phyloP scores from a whole-genome alignment of 2,797 vertebrate species.

The Acrocephalus scirpaceus region DNA sequence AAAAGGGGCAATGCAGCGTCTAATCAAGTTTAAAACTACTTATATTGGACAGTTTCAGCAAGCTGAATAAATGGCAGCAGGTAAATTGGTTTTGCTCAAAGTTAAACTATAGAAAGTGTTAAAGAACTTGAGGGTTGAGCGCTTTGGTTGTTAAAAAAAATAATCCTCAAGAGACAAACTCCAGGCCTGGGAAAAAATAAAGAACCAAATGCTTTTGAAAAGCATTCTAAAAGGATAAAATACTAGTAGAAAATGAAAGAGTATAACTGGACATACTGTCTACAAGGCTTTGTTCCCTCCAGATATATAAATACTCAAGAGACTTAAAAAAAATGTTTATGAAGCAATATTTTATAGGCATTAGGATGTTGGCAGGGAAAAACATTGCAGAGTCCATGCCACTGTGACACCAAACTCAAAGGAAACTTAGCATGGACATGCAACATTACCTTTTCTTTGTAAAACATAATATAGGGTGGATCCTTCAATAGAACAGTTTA shows the following conservation, averaged over 20 bases:
- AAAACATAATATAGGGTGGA: conserved; percentile 18
- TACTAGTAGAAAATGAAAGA: neutral
- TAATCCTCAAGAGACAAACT: conserved; percentile 30
- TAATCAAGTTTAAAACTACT: neutral
- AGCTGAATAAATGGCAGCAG: neutral
- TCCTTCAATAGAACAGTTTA: conserved; percentile 12
- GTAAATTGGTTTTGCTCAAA: neutral
- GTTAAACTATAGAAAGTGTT: conserved; percentile 4
- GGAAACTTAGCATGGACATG: neutral
- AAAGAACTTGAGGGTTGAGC: neutral
- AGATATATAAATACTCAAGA: conserved; percentile 30
- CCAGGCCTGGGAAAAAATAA: conserved; percentile 55
- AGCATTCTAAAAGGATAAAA: neutral
- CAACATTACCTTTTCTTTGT: conserved; percentile 2
- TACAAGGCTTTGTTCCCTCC: neutral
- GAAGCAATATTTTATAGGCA: conserved; percentile 52
- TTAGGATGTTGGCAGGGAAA: conserved; percentile 28
- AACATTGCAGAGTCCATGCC: neutral
- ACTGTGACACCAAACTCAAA: neutral
- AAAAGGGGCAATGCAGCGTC: neutral
- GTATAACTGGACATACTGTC: neutral
- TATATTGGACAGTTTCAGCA: neutral
- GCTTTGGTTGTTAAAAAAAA: neutral
- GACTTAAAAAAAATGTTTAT: conserved; percentile 17
- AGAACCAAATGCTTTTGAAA: conserved; percentile 2